phyloP scores from a whole-genome alignment of 2,797 vertebrate species.

The Eptatretus atami region DNA sequence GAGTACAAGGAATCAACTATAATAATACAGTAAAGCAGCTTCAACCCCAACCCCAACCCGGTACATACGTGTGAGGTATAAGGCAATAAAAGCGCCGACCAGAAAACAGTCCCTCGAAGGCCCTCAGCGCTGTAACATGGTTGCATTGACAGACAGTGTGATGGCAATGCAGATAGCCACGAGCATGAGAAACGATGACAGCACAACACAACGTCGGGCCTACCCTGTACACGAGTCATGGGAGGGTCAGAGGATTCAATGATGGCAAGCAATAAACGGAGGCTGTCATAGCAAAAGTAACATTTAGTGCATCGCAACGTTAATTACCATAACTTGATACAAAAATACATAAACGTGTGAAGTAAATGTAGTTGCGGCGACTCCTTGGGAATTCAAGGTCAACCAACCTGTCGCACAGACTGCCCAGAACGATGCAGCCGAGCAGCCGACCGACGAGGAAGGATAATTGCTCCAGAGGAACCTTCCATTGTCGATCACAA shows the following conservation, averaged over 20 bases:
- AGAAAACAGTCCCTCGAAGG: conserved; percentile 36
- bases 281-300: too few species aligned
- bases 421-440: neutral
- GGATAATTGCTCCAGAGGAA: neutral
- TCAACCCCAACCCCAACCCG: too few species aligned
- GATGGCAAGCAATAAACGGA: too few species aligned
- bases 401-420: neutral
- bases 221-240: neutral
- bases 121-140: conserved; percentile 41
- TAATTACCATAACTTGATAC: too few species aligned
- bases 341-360: too few species aligned
- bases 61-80: conserved; percentile 42
- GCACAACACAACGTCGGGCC: neutral
- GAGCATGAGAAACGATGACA: neutral
- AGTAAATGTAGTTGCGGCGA: too few species aligned
- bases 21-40: too few species aligned
- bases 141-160: conserved; percentile 12
- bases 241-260: too few species aligned
- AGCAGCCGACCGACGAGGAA: neutral
- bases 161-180: neutral
- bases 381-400: too few species aligned
- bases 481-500: neutral
- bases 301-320: too few species aligned
- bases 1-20: too few species aligned
- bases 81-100: conserved; percentile 31